Evolutionary conservation across 1,140 invertebrate genomes (phyloP), one percentile per base, ranked within the genome.

Genomic region (Camponotus floridanus): DNA sequence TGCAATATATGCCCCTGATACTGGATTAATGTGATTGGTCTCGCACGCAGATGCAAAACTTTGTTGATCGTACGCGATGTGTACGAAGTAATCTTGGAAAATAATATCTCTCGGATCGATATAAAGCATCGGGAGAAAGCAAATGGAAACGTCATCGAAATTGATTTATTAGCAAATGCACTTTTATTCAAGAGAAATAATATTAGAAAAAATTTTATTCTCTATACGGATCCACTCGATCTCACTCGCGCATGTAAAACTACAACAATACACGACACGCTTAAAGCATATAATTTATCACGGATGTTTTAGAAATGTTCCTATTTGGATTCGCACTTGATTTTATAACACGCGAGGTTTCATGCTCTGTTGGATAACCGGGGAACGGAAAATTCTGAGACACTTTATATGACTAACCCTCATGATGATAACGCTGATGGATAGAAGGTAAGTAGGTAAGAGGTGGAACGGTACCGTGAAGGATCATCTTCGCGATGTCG

Each of bases 1-100:
- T 94, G 88, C 92, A 94, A 89, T 83, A 15, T 51, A 64, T 84
- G 33, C n/a, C 85, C 74, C 83, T 78, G 78, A 68, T 86, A 86
- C 61, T 33, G 80, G 80, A 91, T 92, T 93, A 92, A 91, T 89
- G 85, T 86, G 42, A 55, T 76, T 55, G 51, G 57, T 61, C 18
- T 76, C 18, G 64, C 73, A 31, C 68, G 26, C 67, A 59, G 80
- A n/a, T 80, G 84, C 26, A 86, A 0, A 86, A 86, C 79, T 83
- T 83, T 33, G 18, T 21, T 39, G 79, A 45, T 48, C 3, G 11
- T 73, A 55, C n/a, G 18, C 39, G 11, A 65, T 81, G 67, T 81
- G 51, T 81, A 73, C n/a, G 36, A 59, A 73, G 79, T 81, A 71
- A 71, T 11, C 11, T 18, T n/a, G 33, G 18, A 59, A 33, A n/a